A percentile compares a stretch with the other conserved stretches of the same genome.
These are phyloP conservation scores for Xanthia icteritia DNA, from an alignment of 2,888 invertebrate genomes.

Conservation along the genomic window DNA sequence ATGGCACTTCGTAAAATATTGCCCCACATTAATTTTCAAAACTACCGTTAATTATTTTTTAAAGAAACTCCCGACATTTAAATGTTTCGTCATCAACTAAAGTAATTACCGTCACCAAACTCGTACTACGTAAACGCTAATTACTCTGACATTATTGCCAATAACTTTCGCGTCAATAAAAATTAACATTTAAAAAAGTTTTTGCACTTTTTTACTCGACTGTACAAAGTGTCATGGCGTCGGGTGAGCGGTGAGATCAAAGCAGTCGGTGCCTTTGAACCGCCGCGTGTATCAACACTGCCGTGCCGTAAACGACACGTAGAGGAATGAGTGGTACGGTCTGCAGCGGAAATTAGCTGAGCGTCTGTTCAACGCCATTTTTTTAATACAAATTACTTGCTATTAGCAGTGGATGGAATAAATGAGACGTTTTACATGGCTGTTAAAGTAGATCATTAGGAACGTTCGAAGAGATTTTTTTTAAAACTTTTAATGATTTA, in stretches of 20 bases:
- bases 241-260: slow-evolving; percentile 80
- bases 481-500: neutral
- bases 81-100: slow-evolving; percentile 53
- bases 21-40: slow-evolving; percentile 46
- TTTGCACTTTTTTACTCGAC: slow-evolving; percentile 71
- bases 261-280: slow-evolving; percentile 81
- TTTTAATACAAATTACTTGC: slow-evolving; percentile 57
- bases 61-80: slow-evolving; percentile 51
- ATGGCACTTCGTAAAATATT: slow-evolving; percentile 26
- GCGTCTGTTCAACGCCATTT: slow-evolving; percentile 50
- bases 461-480: slow-evolving; percentile 24
- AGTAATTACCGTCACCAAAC: slow-evolving; percentile 54
- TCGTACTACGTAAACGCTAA: slow-evolving; percentile 52
- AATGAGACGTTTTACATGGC: slow-evolving; percentile 41
- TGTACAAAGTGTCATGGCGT: slow-evolving; percentile 75
- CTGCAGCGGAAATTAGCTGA: slow-evolving; percentile 63
- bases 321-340: slow-evolving; percentile 70
- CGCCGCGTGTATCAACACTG: slow-evolving; percentile 75
- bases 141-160: slow-evolving; percentile 64
- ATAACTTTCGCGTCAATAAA: slow-evolving; percentile 70
- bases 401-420: slow-evolving; percentile 46
- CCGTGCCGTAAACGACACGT: slow-evolving; percentile 79
- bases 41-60: slow-evolving; percentile 36
- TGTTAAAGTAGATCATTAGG: slow-evolving; percentile 53
- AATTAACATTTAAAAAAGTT: slow-evolving; percentile 65